Conservation (phyloP, 2,888 invertebrate species). For the Julus scandinavius region DNA sequence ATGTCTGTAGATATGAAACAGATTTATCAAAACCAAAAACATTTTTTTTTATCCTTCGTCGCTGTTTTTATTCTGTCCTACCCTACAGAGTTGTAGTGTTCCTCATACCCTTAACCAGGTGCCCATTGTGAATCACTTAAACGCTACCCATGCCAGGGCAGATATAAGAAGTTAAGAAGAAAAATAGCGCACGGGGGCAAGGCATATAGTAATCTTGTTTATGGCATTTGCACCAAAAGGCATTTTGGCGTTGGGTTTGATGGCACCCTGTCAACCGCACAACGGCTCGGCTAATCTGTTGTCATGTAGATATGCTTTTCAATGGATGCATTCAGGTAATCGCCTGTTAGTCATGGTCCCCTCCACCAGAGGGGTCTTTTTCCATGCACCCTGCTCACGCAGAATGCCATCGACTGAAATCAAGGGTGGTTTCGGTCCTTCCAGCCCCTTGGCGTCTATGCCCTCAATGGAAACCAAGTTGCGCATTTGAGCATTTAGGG, state of each 20-base stretch:
- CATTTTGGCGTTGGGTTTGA: constrained; percentile 29
- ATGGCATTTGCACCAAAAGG: constrained; percentile 37
- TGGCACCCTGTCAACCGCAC: constrained; percentile 40
- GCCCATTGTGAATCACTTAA: not conserved
- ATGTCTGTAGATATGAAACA: not conserved
- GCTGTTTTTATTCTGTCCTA: not conserved
- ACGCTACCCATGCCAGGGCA: not conserved
- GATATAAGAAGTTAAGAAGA: not conserved
- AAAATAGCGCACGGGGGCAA: not conserved
- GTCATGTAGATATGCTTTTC: constrained; percentile 52
- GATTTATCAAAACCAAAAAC: not conserved
- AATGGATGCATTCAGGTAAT: constrained; percentile 49
- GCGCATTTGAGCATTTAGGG: constrained; percentile 50
- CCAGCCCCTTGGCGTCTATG: not conserved
- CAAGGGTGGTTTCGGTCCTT: not conserved
- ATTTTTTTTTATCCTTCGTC: not conserved
- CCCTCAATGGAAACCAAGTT: constrained; percentile 23
- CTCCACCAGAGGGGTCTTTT: not conserved
- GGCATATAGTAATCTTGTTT: constrained; percentile 51
- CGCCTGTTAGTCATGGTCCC: constrained; percentile 8
- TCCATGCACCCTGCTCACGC: not conserved
- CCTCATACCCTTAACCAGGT: not conserved
- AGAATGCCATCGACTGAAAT: not conserved
- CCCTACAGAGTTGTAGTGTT: not conserved
- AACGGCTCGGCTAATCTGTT: constrained; percentile 49